Percentiles rank a stretch among this genome's conserved stretches.
These are phyloP conservation scores for Saccopteryx leptura DNA, from an alignment of 2,113 vertebrate genomes.

Conservation along the genomic window DNA sequence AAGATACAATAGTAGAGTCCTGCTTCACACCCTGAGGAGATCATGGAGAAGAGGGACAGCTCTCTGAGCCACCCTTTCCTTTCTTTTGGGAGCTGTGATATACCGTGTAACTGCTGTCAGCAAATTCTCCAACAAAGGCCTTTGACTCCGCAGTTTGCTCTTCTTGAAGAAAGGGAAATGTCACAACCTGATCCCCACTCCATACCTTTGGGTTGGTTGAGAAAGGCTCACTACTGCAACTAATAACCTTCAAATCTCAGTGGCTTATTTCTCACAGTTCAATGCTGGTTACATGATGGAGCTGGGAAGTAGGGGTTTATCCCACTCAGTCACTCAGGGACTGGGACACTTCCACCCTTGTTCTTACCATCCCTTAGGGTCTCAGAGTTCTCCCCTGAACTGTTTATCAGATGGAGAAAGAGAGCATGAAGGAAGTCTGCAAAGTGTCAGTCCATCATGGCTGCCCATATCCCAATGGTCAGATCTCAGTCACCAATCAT, in stretches of 20 bases:
- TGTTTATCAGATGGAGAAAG: not conserved
- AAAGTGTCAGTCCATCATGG: not conserved
- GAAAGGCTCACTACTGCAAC: not conserved
- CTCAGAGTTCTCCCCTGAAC: not conserved
- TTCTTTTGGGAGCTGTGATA: not conserved
- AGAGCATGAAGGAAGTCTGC: not conserved
- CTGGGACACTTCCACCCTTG: not conserved
- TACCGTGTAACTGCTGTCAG: not conserved
- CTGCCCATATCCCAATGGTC: not conserved
- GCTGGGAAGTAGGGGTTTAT: not conserved
- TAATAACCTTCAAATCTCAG: not conserved
- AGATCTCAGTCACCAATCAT: not conserved
- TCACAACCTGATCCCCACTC: too few relatives aligned
- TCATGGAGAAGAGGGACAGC: not conserved
- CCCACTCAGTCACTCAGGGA: not conserved
- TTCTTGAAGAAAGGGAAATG: not conserved
- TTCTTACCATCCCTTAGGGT: not conserved
- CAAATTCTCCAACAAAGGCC: not conserved
- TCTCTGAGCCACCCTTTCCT: not conserved
- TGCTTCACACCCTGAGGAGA: not conserved
- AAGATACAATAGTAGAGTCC: constrained; percentile 12
- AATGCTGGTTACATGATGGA: not conserved
- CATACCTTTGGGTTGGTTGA: not conserved
- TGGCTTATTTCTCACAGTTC: not conserved
- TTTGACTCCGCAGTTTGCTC: not conserved